phyloP scores from a whole-genome alignment of 1,140 invertebrate species.

The Trichoplusia ni region DNA sequence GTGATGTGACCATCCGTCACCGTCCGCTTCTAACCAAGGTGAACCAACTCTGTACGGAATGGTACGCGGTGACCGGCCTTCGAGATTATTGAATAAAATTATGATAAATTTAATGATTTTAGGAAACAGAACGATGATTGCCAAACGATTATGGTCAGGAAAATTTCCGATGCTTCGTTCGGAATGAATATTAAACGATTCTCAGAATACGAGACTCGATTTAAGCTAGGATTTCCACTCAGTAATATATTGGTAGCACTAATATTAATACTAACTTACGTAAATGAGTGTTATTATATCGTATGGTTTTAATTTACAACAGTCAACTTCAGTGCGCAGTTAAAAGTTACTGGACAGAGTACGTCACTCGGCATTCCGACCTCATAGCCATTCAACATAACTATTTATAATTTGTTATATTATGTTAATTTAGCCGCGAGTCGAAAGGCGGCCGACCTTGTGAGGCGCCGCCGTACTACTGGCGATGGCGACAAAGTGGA shows the following conservation, averaged over 20 bases:
- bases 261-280: too few relatives aligned
- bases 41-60: conserved; percentile 3
- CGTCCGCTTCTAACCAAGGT: conserved; percentile 13
- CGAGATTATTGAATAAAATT: conserved; percentile 11
- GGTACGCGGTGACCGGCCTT: background rate
- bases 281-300: too few relatives aligned
- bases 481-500: conserved; percentile 36
- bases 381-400: conserved; percentile 35
- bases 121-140: conserved; percentile 11
- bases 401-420: conserved; percentile 58
- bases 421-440: conserved; percentile 61
- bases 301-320: too few relatives aligned
- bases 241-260: too few relatives aligned
- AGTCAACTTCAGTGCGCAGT: conserved; percentile 21
- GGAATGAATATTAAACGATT: conserved; percentile 7
- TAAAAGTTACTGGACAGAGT: conserved; percentile 2
- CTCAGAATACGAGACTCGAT: background rate
- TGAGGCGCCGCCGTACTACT: conserved; percentile 45
- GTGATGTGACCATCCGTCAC: conserved; percentile 17
- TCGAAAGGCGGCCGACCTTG: conserved; percentile 69
- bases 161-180: background rate
- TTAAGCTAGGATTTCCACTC: too few relatives aligned
- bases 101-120: conserved; percentile 20
- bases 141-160: conserved; percentile 2
- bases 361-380: conserved; percentile 33